Base-by-base conservation (phyloP, 2,797 vertebrate species). In the Valencia hispanica region DNA sequence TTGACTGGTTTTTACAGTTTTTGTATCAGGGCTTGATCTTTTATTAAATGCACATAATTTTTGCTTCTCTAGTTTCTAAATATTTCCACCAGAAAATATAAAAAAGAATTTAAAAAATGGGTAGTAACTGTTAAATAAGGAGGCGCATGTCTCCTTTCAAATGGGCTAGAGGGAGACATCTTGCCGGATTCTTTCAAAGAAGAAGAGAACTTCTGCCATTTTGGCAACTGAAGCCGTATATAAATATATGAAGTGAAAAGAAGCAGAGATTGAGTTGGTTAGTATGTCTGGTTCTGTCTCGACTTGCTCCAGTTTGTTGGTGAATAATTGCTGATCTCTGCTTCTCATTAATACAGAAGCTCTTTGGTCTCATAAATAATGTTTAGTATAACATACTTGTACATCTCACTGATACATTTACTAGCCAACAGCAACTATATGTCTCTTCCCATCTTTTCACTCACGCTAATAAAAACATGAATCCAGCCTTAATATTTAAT, bases 251-350 rank as follows among this genome's bases (percentile, higher is more conserved):
- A 43, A 22, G 45, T 36, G 14, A 3, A 25, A 22, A 53, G 17
- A 18, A 18, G 39, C 43, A 7, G 43, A 59, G 36, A 57, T 47
- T n/a, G n/a, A n/a, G n/a, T n/a, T n/a, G n/a, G 14, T 47, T 17
- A 3, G 45, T 47, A 17, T 15, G 70, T 65, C 61, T 53, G 71
- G 61, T 20, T 77, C 80, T 53, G 53, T 25, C 51, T 57, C 57
- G 63, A 68, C 39, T 71, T 53, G 43, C 68, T 74, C 36, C 65
- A 55, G 65, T 81, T 69, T 41, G 76, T 12, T 77, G 48, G 32
- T 86, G 59, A 86, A 88, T 86, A 81, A 88, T 79, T 83, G 22
- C 74, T 79, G 68, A 77, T 79, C 50, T 75, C 74, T 75, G 68
- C n/a, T 78, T 79, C 77, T 71, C 74, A 78, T 86, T 84, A 84